Percentiles rank a stretch among this genome's conserved stretches.
Evolutionary conservation across 1,140 invertebrate genomes (phyloP).

Genomic region (Drosophila leontia): DNA sequence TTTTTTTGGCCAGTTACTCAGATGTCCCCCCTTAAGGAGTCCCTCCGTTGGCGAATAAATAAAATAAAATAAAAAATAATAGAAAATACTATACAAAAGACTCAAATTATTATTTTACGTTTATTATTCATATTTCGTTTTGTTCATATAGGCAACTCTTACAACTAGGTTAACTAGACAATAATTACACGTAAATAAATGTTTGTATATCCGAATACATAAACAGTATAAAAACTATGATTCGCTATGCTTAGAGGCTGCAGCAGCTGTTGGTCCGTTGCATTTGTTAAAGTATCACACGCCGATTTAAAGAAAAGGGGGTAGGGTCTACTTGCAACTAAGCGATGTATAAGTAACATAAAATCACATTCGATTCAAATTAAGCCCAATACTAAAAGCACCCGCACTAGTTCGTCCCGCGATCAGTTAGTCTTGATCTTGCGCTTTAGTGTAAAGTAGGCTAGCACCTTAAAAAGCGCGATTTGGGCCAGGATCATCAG

Average conservation of each 20-base stretch:
- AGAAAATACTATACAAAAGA: no score
- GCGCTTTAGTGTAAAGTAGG: slow-evolving; percentile 87
- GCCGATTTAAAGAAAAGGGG: slow-evolving; percentile 57
- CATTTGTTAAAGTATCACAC: slow-evolving; percentile 77
- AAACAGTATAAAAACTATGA: slow-evolving; percentile 48
- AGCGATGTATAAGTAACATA: slow-evolving; percentile 74
- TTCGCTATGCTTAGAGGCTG: slow-evolving; percentile 53
- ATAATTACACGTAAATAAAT: slow-evolving; percentile 35
- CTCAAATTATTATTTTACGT: not conserved
- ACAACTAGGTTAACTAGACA: slow-evolving; percentile 52
- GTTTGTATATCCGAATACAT: slow-evolving; percentile 33
- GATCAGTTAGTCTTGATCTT: slow-evolving; percentile 66
- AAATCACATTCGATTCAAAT: slow-evolving; percentile 75
- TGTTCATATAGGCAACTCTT: slow-evolving; percentile 23
- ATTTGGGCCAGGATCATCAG: slow-evolving; percentile 86
- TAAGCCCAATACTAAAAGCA: slow-evolving; percentile 68
- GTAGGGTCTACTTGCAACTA: slow-evolving; percentile 59
- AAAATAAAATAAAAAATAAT: no score
- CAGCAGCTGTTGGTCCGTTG: slow-evolving; percentile 56
- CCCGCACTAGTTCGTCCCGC: slow-evolving; percentile 14
- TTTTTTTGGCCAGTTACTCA: no score
- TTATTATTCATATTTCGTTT: slow-evolving; percentile 41
- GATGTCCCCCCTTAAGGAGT: no score
- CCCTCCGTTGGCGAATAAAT: no score
- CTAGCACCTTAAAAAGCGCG: slow-evolving; percentile 86